A percentile compares a stretch with the other conserved stretches of the same genome.
phyloP scores from a whole-genome alignment of 2,888 invertebrate genomes.

The Ophion costatus region DNA sequence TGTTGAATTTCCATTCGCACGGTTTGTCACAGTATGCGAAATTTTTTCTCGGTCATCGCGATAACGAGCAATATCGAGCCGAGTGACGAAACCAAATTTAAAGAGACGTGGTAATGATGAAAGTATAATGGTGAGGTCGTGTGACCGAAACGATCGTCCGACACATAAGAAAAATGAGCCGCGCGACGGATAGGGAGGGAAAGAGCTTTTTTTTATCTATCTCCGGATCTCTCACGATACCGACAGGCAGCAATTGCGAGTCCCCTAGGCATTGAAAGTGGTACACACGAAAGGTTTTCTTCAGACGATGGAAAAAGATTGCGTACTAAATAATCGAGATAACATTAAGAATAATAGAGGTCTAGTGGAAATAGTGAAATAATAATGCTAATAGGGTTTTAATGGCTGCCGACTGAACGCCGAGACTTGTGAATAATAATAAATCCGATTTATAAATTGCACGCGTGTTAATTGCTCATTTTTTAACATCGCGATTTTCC shows the following conservation, averaged over 20 bases:
- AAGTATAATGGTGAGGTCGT: slow-evolving; percentile 33
- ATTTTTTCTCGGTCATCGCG: slow-evolving; percentile 20
- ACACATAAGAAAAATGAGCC: slow-evolving; percentile 42
- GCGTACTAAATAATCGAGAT: slow-evolving; percentile 1
- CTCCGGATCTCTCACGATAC: slow-evolving; percentile 64
- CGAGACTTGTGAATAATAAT: neutral
- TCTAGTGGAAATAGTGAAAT: neutral
- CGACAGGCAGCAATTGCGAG: slow-evolving; percentile 51
- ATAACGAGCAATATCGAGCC: neutral
- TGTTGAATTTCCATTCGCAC: neutral
- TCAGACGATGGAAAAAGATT: slow-evolving; percentile 47
- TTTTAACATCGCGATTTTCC: neutral
- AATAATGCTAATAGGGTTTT: neutral
- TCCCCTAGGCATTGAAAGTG: slow-evolving; percentile 57
- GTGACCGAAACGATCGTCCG: slow-evolving; percentile 39
- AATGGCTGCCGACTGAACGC: neutral
- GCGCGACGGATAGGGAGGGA: slow-evolving; percentile 20
- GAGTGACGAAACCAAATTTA: slow-evolving; percentile 40
- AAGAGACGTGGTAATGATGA: slow-evolving; percentile 20
- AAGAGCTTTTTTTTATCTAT: slow-evolving; percentile 51
- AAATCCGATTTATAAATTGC: neutral
- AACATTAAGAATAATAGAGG: neutral
- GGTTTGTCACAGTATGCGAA: neutral
- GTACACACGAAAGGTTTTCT: slow-evolving; percentile 62
- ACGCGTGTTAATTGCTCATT: neutral